Percentiles rank a stretch among this genome's conserved stretches.
phyloP scores from a whole-genome alignment of 2,888 invertebrate species.

The Agriotes lineatus region DNA sequence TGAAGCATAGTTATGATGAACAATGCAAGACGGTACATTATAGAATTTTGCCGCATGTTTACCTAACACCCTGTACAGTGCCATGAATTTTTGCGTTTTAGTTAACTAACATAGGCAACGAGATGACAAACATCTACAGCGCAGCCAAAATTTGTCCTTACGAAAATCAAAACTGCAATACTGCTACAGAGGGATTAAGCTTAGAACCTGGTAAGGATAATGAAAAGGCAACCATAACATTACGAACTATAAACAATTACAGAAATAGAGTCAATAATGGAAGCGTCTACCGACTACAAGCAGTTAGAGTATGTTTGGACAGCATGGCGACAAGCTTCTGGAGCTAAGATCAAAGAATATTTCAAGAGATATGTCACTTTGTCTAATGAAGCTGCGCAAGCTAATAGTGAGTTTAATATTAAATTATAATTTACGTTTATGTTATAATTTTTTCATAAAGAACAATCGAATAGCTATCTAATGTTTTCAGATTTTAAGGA shows the following conservation, averaged over 20 bases:
- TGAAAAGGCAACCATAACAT: no score
- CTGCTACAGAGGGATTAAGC: slow-evolving; percentile 54
- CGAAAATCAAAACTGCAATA: slow-evolving; percentile 59
- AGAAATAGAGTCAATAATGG: slow-evolving; percentile 64
- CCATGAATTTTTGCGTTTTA: no score
- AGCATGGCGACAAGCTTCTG: slow-evolving; percentile 74
- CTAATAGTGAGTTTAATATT: slow-evolving; percentile 13
- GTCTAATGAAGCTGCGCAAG: slow-evolving; percentile 72
- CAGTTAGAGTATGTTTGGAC: slow-evolving; percentile 76
- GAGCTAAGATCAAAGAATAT: slow-evolving; percentile 71
- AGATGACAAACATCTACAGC: slow-evolving; percentile 62
- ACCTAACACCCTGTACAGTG: no score
- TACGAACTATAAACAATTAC: background rate
- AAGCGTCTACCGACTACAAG: slow-evolving; percentile 70
- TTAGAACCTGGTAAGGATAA: slow-evolving; percentile 64
- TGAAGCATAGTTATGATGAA: no score
- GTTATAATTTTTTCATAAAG: no score
- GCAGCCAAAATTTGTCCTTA: slow-evolving; percentile 66
- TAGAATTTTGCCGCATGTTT: no score
- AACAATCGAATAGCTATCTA: no score
- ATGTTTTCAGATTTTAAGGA: slow-evolving; percentile 65
- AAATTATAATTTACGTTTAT: no score
- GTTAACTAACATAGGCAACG: slow-evolving; percentile 34
- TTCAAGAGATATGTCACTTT: slow-evolving; percentile 73
- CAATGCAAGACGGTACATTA: no score